phyloP scores from a whole-genome alignment of 2,113 vertebrate species.

The Dasypus novemcinctus region DNA sequence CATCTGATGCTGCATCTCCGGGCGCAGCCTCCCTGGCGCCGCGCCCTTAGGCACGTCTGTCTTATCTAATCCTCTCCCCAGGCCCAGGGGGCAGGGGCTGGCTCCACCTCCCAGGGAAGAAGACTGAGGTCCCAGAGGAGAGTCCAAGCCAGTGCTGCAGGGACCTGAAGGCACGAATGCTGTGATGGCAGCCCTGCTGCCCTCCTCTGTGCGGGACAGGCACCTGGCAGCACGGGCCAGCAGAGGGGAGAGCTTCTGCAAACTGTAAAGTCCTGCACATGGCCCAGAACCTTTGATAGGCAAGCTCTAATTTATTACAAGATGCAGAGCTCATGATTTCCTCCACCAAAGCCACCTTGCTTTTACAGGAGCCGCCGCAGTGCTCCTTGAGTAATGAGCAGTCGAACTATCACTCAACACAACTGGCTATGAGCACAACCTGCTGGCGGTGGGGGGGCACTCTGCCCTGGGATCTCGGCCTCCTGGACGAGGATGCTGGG shows the following conservation, averaged over 20 bases:
- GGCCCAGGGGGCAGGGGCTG: too few relatives aligned
- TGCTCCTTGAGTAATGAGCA: slow-evolving; percentile 51
- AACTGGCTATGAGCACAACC: not conserved
- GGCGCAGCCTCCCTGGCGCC: too few relatives aligned
- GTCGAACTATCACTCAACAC: slow-evolving; percentile 44
- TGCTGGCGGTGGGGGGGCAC: not conserved
- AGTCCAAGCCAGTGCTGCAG: not conserved
- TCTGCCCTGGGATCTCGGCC: not conserved
- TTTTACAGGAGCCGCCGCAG: slow-evolving; percentile 48
- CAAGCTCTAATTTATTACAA: slow-evolving; percentile 40
- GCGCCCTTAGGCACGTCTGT: accelerated
- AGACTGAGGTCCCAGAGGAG: not conserved
- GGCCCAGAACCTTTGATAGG: not conserved
- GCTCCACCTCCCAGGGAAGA: not conserved
- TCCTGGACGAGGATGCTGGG: not conserved
- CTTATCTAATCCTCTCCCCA: not conserved
- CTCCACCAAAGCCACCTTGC: slow-evolving; percentile 17
- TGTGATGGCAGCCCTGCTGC: too few relatives aligned
- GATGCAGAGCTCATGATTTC: slow-evolving; percentile 49
- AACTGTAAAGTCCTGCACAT: not conserved
- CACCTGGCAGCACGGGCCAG: too few relatives aligned
- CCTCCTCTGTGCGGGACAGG: accelerated
- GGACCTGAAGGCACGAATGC: not conserved
- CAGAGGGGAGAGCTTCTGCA: not conserved
- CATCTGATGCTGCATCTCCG: accelerated